phyloP scores from a whole-genome alignment of 2,888 invertebrate species.

The Syrista parreyssii region DNA sequence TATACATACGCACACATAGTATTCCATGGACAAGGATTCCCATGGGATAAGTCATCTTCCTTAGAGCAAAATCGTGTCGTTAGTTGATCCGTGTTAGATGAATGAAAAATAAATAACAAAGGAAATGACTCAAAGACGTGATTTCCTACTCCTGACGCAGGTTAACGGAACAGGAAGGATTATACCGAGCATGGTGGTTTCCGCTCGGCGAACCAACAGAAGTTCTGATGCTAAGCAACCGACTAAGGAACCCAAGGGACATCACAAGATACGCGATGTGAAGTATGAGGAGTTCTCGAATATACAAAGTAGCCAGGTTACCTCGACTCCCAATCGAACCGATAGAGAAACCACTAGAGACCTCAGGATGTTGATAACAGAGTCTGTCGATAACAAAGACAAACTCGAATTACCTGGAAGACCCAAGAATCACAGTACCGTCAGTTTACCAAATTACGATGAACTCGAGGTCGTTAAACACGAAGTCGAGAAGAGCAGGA shows the following conservation, averaged over 20 bases:
- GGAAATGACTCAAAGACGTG: neutral
- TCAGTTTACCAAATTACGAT: slow-evolving; percentile 69
- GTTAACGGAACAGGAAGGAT: slow-evolving; percentile 53
- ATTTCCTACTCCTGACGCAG: slow-evolving; percentile 28
- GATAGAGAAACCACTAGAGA: slow-evolving; percentile 15
- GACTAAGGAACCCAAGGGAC: slow-evolving; percentile 27
- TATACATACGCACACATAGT: neutral
- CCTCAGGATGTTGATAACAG: slow-evolving; percentile 15
- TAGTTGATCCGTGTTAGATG: neutral
- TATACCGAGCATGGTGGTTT: slow-evolving; percentile 51
- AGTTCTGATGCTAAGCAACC: slow-evolving; percentile 23
- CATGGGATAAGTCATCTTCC: neutral
- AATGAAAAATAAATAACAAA: slow-evolving; percentile 4
- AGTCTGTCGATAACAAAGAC: slow-evolving; percentile 26
- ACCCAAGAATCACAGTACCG: slow-evolving; percentile 68
- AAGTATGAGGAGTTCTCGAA: slow-evolving; percentile 33
- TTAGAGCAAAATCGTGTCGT: neutral
- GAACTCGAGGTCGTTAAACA: slow-evolving; percentile 61
- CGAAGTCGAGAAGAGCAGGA: slow-evolving; percentile 51
- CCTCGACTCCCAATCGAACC: slow-evolving; percentile 41
- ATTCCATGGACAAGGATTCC: neutral
- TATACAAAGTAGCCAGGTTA: slow-evolving; percentile 1
- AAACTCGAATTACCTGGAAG: slow-evolving; percentile 31
- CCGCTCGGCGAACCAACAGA: slow-evolving; percentile 25
- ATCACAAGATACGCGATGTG: slow-evolving; percentile 31